Evolutionary conservation across 2,113 vertebrate species (phyloP), one percentile per base, ranked within the genome.

Genomic region (Henicopernis longicauda): DNA sequence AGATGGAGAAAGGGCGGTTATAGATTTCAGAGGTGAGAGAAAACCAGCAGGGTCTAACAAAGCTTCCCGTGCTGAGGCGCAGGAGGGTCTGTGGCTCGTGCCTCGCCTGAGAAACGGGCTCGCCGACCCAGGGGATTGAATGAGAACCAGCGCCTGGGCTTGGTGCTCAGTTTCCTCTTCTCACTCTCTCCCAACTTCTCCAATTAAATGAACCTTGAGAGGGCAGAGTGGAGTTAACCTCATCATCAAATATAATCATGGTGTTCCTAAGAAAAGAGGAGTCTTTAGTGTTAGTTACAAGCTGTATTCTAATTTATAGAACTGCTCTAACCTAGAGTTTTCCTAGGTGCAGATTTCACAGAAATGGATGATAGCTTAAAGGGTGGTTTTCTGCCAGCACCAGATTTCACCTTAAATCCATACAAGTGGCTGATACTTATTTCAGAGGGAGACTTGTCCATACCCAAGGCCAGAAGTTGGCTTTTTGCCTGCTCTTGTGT

Each of bases 111-210:
- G 17, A 47, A 15, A 0, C 0, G 9, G 29, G 17, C 50, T 79
- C 1, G 2, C n/a, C 1, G 29, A 19, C 1, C 0, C 13, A 7
- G 42, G 29, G 19, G 18, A 1, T 1, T 17, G 23, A 13, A 14
- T 0, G 3, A 8, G 16, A 58, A 8, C 10, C 21, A 29, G 29
- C 1, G 7, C 42, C 14, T 34, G 54, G 55, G 14, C 18, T 45
- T 36, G 38, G 16, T 9, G 54, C 45, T 72, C 6, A 0, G 4
- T 4, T 36, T 69, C 8, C 13, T 55, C 13, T 57, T 25, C 14
- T 11, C 6, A 0, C 7, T 11, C 47, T 50, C 20, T 86, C 15
- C 7, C 7, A 9, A 1, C 22, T 63, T 5, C 29, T 88, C 5
- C 10, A 5, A 2, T 27, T 66, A 32, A 57, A 26, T 11, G 42